These are phyloP conservation scores for Drosophila ficusphila DNA, from an alignment of 1,140 invertebrate species.

Conservation along the genomic window DNA sequence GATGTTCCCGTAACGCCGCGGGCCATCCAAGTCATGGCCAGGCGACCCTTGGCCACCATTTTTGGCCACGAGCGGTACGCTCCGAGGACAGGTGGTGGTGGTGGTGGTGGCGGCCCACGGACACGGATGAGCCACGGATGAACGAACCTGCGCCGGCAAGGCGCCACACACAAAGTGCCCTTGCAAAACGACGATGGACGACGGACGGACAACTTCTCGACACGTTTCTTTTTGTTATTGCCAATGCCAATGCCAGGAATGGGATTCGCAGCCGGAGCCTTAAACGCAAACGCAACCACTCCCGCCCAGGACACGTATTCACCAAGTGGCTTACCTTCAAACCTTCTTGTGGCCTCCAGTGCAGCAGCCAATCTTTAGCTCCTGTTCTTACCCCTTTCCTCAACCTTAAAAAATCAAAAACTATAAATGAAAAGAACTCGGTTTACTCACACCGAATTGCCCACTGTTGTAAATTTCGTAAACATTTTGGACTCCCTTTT, in stretches of 20 bases:
- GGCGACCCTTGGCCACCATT: neutral
- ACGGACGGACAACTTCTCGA: conserved; percentile 8
- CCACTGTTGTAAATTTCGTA: conserved; percentile 34
- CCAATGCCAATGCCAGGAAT: neutral
- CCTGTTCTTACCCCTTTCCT: conserved; percentile 11
- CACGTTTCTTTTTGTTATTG: neutral
- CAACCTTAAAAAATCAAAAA: neutral
- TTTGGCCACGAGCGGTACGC: conserved; percentile 11
- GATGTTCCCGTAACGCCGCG: conserved; percentile 3
- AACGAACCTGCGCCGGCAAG: conserved; percentile 5
- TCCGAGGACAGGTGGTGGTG: too few species aligned
- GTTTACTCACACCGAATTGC: conserved; percentile 21
- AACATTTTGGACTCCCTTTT: conserved; percentile 17
- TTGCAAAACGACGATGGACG: conserved; percentile 13
- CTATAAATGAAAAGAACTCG: too few species aligned
- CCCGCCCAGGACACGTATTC: conserved; percentile 8
- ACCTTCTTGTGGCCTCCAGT: conserved; percentile 21
- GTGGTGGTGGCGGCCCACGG: too few species aligned
- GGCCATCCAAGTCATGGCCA: conserved; percentile 2
- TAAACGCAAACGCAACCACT: neutral
- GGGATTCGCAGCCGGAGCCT: conserved; percentile 4
- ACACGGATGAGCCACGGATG: conserved; percentile 1
- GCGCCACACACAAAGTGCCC: neutral
- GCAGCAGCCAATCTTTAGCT: conserved; percentile 15
- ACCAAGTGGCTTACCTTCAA: conserved; percentile 28